Conservation (phyloP, 2,888 invertebrate species). For the Sinotaia quadrata region DNA sequence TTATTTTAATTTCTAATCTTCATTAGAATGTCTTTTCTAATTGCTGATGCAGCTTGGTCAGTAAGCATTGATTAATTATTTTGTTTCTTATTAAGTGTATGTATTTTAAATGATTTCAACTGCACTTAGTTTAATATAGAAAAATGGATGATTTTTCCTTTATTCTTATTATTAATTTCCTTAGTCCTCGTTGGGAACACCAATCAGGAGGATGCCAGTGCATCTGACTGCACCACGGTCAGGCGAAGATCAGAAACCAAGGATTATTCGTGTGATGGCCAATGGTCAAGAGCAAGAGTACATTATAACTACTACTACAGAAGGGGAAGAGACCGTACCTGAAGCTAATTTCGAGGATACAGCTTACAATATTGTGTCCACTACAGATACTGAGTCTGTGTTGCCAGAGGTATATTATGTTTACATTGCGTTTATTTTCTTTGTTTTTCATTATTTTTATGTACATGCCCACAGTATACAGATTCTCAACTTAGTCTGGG, state of each 20-base stretch:
- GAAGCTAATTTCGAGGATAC: background rate
- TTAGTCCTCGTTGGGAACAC: slow-evolving; percentile 9
- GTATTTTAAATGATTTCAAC: too few relatives aligned
- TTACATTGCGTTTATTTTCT: background rate
- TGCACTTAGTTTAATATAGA: too few relatives aligned
- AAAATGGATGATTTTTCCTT: too few relatives aligned
- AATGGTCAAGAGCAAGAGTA: slow-evolving; percentile 26
- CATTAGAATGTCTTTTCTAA: too few relatives aligned
- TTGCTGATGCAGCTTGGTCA: too few relatives aligned
- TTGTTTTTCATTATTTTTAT: background rate
- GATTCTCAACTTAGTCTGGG: too few relatives aligned
- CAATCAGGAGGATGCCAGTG: slow-evolving; percentile 18
- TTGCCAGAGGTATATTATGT: background rate
- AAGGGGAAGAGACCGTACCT: background rate
- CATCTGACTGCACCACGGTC: slow-evolving; percentile 19
- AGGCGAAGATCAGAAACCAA: slow-evolving; percentile 36
- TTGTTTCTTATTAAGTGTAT: too few relatives aligned
- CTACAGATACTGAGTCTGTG: background rate
- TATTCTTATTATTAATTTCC: too few relatives aligned
- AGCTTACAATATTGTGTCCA: background rate
- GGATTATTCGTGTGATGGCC: slow-evolving; percentile 32
- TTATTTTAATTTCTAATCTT: too few relatives aligned
- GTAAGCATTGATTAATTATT: too few relatives aligned
- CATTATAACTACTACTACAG: slow-evolving; percentile 38
- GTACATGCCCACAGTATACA: too few relatives aligned